Evolutionary conservation across 2,888 invertebrate genomes (phyloP), one percentile per base, ranked within the genome.

Genomic region (Cerastis rubricosa): DNA sequence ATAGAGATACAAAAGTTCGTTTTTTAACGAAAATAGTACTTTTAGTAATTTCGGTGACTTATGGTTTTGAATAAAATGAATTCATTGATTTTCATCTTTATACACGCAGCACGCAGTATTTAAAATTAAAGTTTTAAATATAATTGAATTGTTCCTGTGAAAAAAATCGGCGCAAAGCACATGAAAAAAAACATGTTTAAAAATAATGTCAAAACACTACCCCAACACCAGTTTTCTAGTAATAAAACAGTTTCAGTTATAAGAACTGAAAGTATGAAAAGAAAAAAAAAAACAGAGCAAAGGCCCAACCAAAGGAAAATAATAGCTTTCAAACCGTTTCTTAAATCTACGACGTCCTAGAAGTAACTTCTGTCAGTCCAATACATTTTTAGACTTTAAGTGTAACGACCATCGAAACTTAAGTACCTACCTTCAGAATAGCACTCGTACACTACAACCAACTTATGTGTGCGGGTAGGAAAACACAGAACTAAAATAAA

Each of bases 191-290:
- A n/a, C n/a, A n/a, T n/a, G n/a, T n/a, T n/a, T n/a, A n/a, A n/a
- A 68, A 47, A 35, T 40, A 4, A 0, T 7, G 5, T 49, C 19
- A 5, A 29, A 40, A 47, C 35, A 35, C 35, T 35, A 47, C 6
- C n/a, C 61, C 74, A 22, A 14, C 43, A 74, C 74, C 74, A n/a
- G 59, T 29, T 17, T 64, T 59, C 6, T 51, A 22, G 59, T 14
- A 59, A 66, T 40, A 67, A 40, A 68, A 70, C 35, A 71, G 54
- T 74, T 76, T 63, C 61, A 67, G 22, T 54, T 14, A 11, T 19
- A 7, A 14, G 2, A 29, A 63, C 22, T 8, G n/a, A 40, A 12
- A 51, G 12, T 40, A 17, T 4, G 0, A 76, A 45, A 67, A 64
- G 1, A 17, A 61, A 65, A 74, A 61, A 65, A 74, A 59, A 40